Evolutionary conservation across 2,888 invertebrate species (phyloP).

Genomic region (Seira sanloemensis): DNA sequence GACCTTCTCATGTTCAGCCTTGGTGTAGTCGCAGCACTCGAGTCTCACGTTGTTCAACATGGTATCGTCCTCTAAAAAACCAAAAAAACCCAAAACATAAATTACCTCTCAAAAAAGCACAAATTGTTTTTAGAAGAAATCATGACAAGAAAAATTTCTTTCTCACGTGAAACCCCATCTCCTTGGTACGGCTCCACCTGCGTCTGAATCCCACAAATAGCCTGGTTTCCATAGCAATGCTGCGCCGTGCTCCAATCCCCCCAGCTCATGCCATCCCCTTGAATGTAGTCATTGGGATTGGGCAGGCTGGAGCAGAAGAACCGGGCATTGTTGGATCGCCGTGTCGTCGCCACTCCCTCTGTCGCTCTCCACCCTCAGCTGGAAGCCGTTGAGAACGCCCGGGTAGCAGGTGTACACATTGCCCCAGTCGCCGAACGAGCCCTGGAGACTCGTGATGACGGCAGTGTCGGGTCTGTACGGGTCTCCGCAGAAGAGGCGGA

Average conservation of each 20-base stretch:
- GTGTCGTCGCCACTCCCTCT: conserved; percentile 29
- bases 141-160: too few relatives aligned
- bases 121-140: too few relatives aligned
- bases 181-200: conserved; percentile 45
- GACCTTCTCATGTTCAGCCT: not conserved
- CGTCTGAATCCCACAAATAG: conserved; percentile 64
- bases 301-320: conserved; percentile 29
- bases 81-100: too few relatives aligned
- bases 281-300: conserved; percentile 27
- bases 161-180: too few relatives aligned
- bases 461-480: conserved; percentile 6
- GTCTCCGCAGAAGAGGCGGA: conserved; percentile 50
- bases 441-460: conserved; percentile 19
- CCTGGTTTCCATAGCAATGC: conserved; percentile 40
- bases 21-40: conserved; percentile 33
- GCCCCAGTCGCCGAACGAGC: conserved; percentile 47
- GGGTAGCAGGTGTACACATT: conserved; percentile 38
- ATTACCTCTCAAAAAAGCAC: too few relatives aligned
- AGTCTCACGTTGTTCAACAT: not conserved
- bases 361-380: not conserved
- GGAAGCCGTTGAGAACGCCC: conserved; percentile 5
- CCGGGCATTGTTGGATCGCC: conserved; percentile 37
- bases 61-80: too few relatives aligned
- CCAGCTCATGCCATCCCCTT: conserved; percentile 52
- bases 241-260: conserved; percentile 42